phyloP scores from a whole-genome alignment of 1,140 invertebrate genomes.

The Sycophaga agraensis region DNA sequence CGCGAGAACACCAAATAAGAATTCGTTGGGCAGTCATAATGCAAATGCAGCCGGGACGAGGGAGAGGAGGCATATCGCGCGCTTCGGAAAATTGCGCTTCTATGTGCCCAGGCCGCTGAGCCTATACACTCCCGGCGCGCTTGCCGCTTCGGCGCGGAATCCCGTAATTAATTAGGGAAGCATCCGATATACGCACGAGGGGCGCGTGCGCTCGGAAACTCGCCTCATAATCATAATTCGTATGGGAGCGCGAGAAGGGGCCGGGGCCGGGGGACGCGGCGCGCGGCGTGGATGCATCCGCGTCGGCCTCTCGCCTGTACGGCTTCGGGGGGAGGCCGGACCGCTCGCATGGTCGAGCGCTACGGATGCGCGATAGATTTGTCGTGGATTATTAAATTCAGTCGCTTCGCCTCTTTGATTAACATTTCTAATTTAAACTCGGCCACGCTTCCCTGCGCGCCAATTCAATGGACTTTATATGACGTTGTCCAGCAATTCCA shows the following conservation, averaged over 20 bases:
- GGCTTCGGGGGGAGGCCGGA: no score
- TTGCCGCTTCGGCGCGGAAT: constrained; percentile 20
- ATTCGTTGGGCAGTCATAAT: constrained; percentile 12
- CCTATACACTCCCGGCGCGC: background rate
- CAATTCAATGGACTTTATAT: no score
- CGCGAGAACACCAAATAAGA: constrained; percentile 3
- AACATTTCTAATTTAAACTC: constrained; percentile 17
- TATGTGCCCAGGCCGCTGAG: background rate
- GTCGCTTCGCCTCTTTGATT: constrained; percentile 7
- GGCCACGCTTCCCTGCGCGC: no score
- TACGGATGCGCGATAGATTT: constrained; percentile 11
- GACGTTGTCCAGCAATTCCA: no score
- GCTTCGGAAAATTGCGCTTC: constrained; percentile 21
- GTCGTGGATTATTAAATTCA: constrained; percentile 16
- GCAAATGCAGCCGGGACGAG: background rate
- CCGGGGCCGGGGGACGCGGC: no score
- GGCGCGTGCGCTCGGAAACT: background rate
- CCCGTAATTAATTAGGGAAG: constrained; percentile 30
- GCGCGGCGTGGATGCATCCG: no score
- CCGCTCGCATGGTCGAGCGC: background rate
- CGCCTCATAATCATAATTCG: constrained; percentile 27
- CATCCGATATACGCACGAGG: constrained; percentile 20
- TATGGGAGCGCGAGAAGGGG: no score
- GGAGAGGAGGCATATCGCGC: constrained; percentile 6
- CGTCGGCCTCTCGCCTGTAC: no score